phyloP scores from a whole-genome alignment of 2,888 invertebrate species.

The Coleophora deauratella region DNA sequence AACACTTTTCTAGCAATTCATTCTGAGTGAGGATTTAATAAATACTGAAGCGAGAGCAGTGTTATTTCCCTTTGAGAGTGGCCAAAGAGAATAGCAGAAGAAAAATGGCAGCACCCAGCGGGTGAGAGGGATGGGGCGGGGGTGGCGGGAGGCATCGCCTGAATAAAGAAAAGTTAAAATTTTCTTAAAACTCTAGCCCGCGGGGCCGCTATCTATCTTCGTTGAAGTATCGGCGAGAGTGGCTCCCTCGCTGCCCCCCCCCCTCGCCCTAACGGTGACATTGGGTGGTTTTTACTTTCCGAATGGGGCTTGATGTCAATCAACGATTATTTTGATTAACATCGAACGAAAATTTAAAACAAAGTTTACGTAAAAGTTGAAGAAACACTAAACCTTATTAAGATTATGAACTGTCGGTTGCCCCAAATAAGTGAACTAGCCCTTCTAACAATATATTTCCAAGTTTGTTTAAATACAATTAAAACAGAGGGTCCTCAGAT shows the following conservation, averaged over 20 bases:
- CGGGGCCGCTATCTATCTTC: conserved; percentile 63
- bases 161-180: conserved; percentile 75
- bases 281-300: conserved; percentile 46
- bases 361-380: too few species aligned
- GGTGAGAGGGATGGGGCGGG: conserved; percentile 12
- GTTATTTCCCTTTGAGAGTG: conserved; percentile 66
- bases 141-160: conserved; percentile 31
- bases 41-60: conserved; percentile 57
- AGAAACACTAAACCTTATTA: too few species aligned
- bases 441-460: too few species aligned
- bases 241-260: conserved; percentile 45
- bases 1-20: conserved; percentile 56
- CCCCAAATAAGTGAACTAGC: too few species aligned
- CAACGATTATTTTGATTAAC: conserved; percentile 7
- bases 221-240: conserved; percentile 73
- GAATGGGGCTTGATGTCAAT: conserved; percentile 21
- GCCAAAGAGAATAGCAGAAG: conserved; percentile 67
- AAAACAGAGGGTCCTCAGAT: too few species aligned
- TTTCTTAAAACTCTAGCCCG: conserved; percentile 57
- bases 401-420: too few species aligned
- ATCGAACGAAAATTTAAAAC: too few species aligned
- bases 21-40: conserved; percentile 65
- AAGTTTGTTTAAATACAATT: too few species aligned
- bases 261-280: conserved; percentile 44
- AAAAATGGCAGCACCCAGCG: conserved; percentile 41